Percentiles rank a stretch among this genome's conserved stretches.
phyloP scores from a whole-genome alignment of 2,113 vertebrate species.

The Trichechus manatus region DNA sequence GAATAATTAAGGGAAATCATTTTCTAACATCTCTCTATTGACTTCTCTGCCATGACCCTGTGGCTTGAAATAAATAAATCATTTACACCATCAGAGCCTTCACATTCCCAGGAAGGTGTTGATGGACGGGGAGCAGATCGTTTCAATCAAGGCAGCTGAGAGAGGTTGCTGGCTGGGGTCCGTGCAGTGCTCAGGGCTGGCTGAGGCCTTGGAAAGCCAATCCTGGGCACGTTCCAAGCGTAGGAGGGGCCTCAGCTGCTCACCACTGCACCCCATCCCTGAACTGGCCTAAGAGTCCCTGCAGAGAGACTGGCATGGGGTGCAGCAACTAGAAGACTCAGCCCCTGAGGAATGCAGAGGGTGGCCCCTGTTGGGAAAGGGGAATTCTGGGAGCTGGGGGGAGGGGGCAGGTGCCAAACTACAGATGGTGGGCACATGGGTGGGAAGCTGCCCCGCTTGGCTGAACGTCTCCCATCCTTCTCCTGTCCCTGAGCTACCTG shows the following conservation, averaged over 20 bases:
- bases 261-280: background rate
- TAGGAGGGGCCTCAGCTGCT: background rate
- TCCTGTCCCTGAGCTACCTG: background rate
- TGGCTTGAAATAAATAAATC: slow-evolving; percentile 83
- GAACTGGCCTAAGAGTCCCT: background rate
- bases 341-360: background rate
- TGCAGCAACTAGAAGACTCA: background rate
- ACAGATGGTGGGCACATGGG: rapidly evolving
- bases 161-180: slow-evolving; percentile 30
- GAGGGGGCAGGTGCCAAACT: background rate
- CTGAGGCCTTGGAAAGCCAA: slow-evolving; percentile 28
- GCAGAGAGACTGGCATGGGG: rapidly evolving
- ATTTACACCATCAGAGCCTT: slow-evolving; percentile 66
- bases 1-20: slow-evolving; percentile 77
- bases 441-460: background rate
- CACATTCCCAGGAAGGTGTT: slow-evolving; percentile 25
- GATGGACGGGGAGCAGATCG: slow-evolving; percentile 54
- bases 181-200: background rate
- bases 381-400: background rate
- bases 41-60: slow-evolving; percentile 67
- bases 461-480: no score
- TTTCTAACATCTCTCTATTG: slow-evolving; percentile 72
- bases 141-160: slow-evolving; percentile 49
- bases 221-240: slow-evolving; percentile 18
- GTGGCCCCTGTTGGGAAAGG: background rate